Base-by-base conservation (phyloP, 2,888 invertebrate genomes). In the Neuroscelio doddi region DNA sequence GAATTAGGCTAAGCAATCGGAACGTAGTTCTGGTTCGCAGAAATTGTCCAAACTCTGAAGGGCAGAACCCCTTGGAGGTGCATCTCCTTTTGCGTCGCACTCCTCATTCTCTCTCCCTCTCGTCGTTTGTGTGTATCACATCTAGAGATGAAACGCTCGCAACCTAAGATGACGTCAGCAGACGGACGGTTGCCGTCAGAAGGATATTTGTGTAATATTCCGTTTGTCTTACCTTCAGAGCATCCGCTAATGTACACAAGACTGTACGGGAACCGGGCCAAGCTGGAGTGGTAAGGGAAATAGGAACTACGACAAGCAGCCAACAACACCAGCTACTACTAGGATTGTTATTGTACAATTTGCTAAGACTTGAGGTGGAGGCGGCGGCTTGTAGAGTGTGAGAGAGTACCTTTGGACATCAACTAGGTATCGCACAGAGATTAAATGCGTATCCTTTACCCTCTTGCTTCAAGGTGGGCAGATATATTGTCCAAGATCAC, bases 291-390 rank as follows among this genome's bases (percentile, higher is more conserved):
- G 69, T 64, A 58, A 61, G 66, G 53, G 68, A 67, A 61, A 57
- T 51, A 61, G 62, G 55, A 64, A 68, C 70, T 72, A 76, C 73
- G 75, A 70, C 75, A 69, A 66, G 71, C 66, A 69, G 64, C 67
- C 57, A 70, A 72, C 74, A 71, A 74, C 73, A 69, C 61, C 69
- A 74, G 71, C 71, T 69, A 72, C 81, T 75, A 73, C 80, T 75
- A 78, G 77, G 79, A 83, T 83, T 84, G 84, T 84, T 84, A 84
- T 84, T 84, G 82, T 84, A 84, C 83, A 84, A 84, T 84, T 84
- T 84, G 80, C 83, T 76, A 79, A 80, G 79, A 80, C 80, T 73
- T 70, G 80, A 77, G 75, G 72, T 68, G 67, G 71, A 71, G 68
- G 75, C 64, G 52, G 42, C 65, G 52, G 63, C 69, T 74, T 62